phyloP scores from a whole-genome alignment of 2,113 vertebrate species.

The Triplophysa dalaica region DNA sequence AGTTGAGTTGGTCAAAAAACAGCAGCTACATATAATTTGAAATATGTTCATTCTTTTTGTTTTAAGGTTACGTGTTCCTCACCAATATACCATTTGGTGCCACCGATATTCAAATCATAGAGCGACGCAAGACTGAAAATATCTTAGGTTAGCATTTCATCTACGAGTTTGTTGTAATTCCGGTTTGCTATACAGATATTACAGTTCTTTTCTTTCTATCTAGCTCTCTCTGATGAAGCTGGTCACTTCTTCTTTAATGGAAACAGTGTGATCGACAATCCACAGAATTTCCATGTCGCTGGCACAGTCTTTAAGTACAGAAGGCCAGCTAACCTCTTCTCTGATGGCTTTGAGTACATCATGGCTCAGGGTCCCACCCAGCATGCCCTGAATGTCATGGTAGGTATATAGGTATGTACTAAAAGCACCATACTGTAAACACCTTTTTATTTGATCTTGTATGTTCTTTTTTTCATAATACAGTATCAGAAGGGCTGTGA shows the following conservation, averaged over 20 bases:
- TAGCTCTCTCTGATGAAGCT: conserved; percentile 84
- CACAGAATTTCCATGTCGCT: conserved; percentile 86
- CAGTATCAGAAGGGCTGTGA: too few relatives aligned
- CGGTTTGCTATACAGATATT: background rate
- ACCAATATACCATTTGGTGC: conserved; percentile 84
- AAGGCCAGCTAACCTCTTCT: conserved; percentile 75
- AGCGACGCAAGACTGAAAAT: conserved; percentile 83
- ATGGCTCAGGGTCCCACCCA: conserved; percentile 86
- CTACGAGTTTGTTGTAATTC: background rate
- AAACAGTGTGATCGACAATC: conserved; percentile 83
- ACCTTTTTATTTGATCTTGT: background rate
- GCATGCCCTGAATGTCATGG: conserved; percentile 84
- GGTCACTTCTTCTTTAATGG: conserved; percentile 89
- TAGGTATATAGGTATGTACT: conserved; percentile 67
- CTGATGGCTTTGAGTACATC: conserved; percentile 87
- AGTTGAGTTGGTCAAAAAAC: background rate
- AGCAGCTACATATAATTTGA: conserved; percentile 7
- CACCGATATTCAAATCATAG: conserved; percentile 86
- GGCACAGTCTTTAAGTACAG: conserved; percentile 88
- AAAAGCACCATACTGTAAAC: background rate
- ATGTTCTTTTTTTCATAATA: background rate
- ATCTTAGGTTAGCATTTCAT: conserved; percentile 46
- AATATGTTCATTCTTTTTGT: conserved; percentile 29
- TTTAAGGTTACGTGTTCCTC: conserved; percentile 83
- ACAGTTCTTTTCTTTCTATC: background rate